Conservation (phyloP, 2,113 vertebrate species). For the Syrmaticus mikado region DNA sequence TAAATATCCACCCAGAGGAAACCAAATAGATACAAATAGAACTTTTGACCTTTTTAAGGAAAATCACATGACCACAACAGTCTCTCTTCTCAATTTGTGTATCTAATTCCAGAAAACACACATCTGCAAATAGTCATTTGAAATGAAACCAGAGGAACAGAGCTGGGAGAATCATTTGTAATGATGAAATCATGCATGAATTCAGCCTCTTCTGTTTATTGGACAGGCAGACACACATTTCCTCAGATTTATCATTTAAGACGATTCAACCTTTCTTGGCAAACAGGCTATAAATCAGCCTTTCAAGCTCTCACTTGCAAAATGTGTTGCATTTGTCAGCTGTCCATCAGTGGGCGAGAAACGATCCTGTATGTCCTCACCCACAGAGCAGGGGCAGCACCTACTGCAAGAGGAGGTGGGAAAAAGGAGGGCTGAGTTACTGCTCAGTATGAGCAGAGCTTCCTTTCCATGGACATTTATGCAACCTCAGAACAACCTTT, state of each 20-base stretch:
- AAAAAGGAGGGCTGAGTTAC: background rate
- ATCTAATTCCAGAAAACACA: slow-evolving; percentile 53
- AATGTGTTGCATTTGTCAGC: background rate
- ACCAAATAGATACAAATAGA: slow-evolving; percentile 54
- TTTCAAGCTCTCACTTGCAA: background rate
- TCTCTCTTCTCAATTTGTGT: slow-evolving; percentile 19
- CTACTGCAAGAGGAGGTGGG: background rate
- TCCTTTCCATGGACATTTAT: background rate
- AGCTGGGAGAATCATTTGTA: slow-evolving; percentile 35
- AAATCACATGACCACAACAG: slow-evolving; percentile 50
- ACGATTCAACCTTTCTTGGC: background rate
- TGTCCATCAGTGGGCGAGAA: background rate
- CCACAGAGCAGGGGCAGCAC: background rate
- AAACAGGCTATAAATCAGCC: background rate
- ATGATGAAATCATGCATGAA: slow-evolving; percentile 24
- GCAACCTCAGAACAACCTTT: background rate
- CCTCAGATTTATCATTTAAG: slow-evolving; percentile 10
- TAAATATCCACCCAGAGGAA: slow-evolving; percentile 60
- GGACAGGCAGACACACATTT: slow-evolving; percentile 8
- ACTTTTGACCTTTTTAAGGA: slow-evolving; percentile 55
- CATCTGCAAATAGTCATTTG: slow-evolving; percentile 52
- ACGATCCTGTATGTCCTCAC: background rate
- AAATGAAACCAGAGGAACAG: slow-evolving; percentile 15
- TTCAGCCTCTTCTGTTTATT: background rate
- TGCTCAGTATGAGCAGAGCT: background rate